Conservation (phyloP, 1,140 invertebrate species). For the Nephotettix cincticeps region DNA sequence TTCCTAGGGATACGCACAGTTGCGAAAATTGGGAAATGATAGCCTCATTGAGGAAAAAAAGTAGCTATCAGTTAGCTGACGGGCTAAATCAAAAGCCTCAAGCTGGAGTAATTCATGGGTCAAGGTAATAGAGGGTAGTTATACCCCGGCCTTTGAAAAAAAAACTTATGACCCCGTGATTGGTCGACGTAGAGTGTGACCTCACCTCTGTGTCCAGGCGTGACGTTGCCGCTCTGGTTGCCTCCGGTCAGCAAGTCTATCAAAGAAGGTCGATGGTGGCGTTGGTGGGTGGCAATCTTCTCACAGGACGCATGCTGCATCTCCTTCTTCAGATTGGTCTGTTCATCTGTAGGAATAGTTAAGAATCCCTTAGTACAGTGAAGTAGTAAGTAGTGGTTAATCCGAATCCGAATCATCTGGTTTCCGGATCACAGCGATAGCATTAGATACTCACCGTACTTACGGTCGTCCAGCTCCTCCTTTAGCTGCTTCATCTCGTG, state of each 20-base stretch:
- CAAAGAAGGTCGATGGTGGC: slow-evolving; percentile 64
- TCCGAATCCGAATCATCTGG: no score
- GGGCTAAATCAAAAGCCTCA: no score
- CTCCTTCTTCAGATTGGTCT: slow-evolving; percentile 46
- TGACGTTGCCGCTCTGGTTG: slow-evolving; percentile 30
- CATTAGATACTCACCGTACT: slow-evolving; percentile 40
- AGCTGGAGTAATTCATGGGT: no score
- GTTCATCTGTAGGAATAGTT: slow-evolving; percentile 45
- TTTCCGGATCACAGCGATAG: no score
- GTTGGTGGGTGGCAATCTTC: slow-evolving; percentile 30
- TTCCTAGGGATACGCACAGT: no score
- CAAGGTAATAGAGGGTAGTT: no score
- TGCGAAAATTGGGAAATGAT: no score
- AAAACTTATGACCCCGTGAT: no score
- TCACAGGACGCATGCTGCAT: slow-evolving; percentile 29
- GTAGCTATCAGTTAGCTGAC: no score
- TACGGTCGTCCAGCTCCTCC: slow-evolving; percentile 60
- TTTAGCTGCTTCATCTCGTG: slow-evolving; percentile 75
- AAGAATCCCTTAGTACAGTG: background rate
- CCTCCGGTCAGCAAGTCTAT: slow-evolving; percentile 68
- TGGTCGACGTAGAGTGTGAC: background rate
- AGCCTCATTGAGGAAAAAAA: no score
- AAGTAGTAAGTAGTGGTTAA: background rate
- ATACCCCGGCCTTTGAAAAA: no score
- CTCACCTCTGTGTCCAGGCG: slow-evolving; percentile 37